Percentiles rank a stretch among this genome's conserved stretches.
Evolutionary conservation across 2,888 invertebrate genomes (phyloP).

Genomic region (Neuroscelio doddi): DNA sequence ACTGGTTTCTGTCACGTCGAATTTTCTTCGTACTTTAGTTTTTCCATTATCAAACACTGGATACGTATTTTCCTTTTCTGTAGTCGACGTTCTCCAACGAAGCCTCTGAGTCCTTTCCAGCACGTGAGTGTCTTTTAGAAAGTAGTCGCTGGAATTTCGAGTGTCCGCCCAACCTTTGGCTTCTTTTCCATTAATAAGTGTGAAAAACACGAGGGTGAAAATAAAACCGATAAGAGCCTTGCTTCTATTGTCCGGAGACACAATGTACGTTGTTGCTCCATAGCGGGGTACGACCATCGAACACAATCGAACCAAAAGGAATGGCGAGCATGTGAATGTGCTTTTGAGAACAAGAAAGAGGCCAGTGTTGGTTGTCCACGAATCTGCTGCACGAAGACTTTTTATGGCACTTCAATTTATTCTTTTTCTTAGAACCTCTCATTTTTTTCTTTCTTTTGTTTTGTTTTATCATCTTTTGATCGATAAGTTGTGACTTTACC

Average conservation of each 20-base stretch:
- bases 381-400: conserved; percentile 6
- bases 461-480: conserved; percentile 32
- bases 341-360: background rate
- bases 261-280: conserved; percentile 59
- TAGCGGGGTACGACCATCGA: conserved; percentile 53
- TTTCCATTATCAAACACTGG: background rate
- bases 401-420: background rate
- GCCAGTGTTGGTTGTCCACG: conserved; percentile 5
- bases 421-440: conserved; percentile 4
- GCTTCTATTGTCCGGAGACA: conserved; percentile 59
- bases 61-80: background rate
- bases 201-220: background rate
- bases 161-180: conserved; percentile 1
- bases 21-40: background rate
- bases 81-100: background rate
- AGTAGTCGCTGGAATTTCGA: background rate
- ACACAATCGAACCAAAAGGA: conserved; percentile 49
- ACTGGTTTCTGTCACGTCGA: no score
- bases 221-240: conserved; percentile 1
- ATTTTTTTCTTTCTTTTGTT: conserved; percentile 27
- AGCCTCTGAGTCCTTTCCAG: background rate
- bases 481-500: conserved; percentile 39
- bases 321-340: background rate
- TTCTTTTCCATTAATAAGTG: conserved; percentile 2
- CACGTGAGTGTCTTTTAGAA: background rate